Base-by-base conservation (phyloP, 2,888 invertebrate species). In the Mongoloraphidia duomilia region DNA sequence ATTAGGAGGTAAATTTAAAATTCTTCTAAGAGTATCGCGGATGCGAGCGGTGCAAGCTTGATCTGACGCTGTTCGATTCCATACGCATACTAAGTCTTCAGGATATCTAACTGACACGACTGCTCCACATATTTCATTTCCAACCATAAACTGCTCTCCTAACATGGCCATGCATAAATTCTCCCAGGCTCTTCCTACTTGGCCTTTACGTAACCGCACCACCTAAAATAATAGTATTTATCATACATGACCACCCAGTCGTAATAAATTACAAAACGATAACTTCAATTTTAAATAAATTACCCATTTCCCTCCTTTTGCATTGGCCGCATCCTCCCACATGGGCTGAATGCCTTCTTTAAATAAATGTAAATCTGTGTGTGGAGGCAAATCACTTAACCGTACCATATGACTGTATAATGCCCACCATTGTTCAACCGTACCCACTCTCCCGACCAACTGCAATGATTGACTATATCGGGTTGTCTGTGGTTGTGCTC, bases 241-340 rank as follows among this genome's bases (percentile, higher is more conserved):
- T 47, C 12, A 33, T n/a, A 38, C 46, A n/a, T 17, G 12, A 6
- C 8, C 36, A 14, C 8, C 36, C 6, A 8, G 34, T 33, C 13
- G 12, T 35, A 13, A 26, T 38, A 45, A 35, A 12, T 45, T 6
- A 33, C n/a, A 40, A 42, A 34, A 39, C 9, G 14, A 17, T 14
- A 39, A 43, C 26, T 26, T 26, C 6, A 26, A 26, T 26, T 26
- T 26, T 26, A 26, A 34, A 42, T 13, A 10, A 49, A 65, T 62
- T 59, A 96, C 91, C 96, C 97, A 98, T 73, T 96, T 96, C 34
- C 97, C 98, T 47, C 98, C 97, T 66, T 87, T 84, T 64, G 86
- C 84, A 71, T 98, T 98, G 44, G 92, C 91, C 51, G 85, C 82
- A 69, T 97, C 96, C 76, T 98, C 98, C 98, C 97, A 98, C 89